Percentiles rank a stretch among this genome's conserved stretches.
These are phyloP conservation scores for Bombus huntii DNA, from an alignment of 1,140 invertebrate species.

Conservation along the genomic window DNA sequence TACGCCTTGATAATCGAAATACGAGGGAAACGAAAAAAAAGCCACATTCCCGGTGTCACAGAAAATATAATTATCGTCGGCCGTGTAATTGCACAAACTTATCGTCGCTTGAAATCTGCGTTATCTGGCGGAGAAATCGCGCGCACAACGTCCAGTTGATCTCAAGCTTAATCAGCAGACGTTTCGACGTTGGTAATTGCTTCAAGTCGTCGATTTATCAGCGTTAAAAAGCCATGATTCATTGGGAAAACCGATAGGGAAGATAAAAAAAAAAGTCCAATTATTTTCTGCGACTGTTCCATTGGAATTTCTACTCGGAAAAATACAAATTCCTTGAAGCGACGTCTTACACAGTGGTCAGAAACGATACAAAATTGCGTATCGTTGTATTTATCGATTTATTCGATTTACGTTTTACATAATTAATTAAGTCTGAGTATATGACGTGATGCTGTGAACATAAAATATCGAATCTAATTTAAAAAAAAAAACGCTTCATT, in stretches of 20 bases:
- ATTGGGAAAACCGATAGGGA: neutral
- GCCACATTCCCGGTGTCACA: neutral
- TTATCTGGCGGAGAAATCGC: slow-evolving; percentile 33
- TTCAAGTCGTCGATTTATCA: slow-evolving; percentile 35
- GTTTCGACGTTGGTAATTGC: slow-evolving; percentile 4
- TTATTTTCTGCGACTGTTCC: neutral
- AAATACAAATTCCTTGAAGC: neutral
- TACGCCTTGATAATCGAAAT: neutral
- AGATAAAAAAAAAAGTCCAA: neutral
- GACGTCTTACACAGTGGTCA: too few relatives aligned
- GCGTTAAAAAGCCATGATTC: neutral
- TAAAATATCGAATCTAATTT: too few relatives aligned
- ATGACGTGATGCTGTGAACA: too few relatives aligned
- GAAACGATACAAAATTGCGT: too few relatives aligned
- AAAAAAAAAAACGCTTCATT: too few relatives aligned
- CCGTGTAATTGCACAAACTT: slow-evolving; percentile 45
- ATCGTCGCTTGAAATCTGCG: slow-evolving; percentile 47
- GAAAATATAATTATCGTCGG: slow-evolving; percentile 29
- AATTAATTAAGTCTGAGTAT: too few relatives aligned
- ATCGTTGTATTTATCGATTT: too few relatives aligned
- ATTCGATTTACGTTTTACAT: too few relatives aligned
- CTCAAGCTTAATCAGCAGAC: slow-evolving; percentile 46
- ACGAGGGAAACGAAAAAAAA: neutral
- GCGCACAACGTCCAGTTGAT: neutral
- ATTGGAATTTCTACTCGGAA: neutral